A percentile compares a stretch with the other conserved stretches of the same genome.
These are phyloP conservation scores for Plutella xylostella DNA, from an alignment of 2,888 invertebrate genomes.

Conservation along the genomic window DNA sequence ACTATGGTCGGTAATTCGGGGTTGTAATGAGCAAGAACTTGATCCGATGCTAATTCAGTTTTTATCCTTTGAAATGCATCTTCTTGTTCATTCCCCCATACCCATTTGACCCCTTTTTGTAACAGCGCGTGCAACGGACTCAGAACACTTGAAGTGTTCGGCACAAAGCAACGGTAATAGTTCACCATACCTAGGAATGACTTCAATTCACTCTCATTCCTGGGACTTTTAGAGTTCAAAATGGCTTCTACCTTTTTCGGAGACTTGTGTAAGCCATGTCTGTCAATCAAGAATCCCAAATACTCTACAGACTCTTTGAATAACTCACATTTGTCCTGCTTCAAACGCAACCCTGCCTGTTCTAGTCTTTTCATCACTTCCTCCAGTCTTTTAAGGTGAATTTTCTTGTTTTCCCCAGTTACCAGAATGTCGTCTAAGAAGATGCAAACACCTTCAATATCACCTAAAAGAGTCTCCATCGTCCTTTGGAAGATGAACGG, in stretches of 20 bases:
- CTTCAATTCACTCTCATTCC: not conserved
- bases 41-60: not conserved
- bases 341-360: not conserved
- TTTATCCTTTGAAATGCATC: not conserved
- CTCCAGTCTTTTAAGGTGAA: not conserved
- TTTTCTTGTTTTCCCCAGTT: not conserved
- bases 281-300: not conserved
- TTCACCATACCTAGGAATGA: not conserved
- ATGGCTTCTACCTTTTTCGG: not conserved
- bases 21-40: not conserved
- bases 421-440: not conserved
- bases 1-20: not conserved
- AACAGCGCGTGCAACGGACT: not conserved
- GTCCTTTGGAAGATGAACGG: conserved; percentile 9
- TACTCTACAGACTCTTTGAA: not conserved
- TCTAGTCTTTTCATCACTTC: not conserved
- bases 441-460: not conserved
- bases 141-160: not conserved
- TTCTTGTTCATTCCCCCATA: not conserved
- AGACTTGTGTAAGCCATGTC: not conserved
- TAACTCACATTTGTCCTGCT: not conserved
- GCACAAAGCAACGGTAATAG: not conserved
- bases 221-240: not conserved
- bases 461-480: conserved; percentile 5
- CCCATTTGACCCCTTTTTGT: not conserved